Evolutionary conservation across 2,888 invertebrate species (phyloP).

Genomic region (Noctuana brunneofusca): DNA sequence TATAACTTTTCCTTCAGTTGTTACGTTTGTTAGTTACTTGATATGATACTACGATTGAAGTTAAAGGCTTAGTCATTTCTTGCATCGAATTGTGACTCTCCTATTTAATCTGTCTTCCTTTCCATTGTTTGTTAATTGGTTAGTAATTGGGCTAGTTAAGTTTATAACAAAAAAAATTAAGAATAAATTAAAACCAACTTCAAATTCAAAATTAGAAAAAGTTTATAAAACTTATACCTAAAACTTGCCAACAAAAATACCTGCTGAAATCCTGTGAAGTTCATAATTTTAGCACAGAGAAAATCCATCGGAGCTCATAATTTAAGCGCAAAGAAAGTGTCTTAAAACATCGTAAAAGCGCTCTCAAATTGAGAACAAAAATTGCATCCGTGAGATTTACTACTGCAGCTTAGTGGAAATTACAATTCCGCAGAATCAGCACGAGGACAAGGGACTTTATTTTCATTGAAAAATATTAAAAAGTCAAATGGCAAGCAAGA

Average conservation of each 20-base stretch:
- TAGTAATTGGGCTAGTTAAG: no score
- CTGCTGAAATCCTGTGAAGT: background rate
- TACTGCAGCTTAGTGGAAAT: slow-evolving; percentile 21
- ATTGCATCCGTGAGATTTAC: slow-evolving; percentile 27
- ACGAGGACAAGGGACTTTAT: slow-evolving; percentile 30
- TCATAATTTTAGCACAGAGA: slow-evolving; percentile 4
- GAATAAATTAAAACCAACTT: no score
- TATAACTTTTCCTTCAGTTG: no score
- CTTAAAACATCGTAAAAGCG: slow-evolving; percentile 9
- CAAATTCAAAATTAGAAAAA: no score
- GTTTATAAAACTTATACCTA: no score
- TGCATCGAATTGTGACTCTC: no score
- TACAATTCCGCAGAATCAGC: slow-evolving; percentile 33
- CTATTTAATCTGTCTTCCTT: no score
- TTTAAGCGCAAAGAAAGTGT: slow-evolving; percentile 5
- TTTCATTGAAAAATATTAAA: slow-evolving; percentile 53
- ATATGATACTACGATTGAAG: no score
- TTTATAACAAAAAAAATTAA: no score
- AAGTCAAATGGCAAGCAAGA: slow-evolving; percentile 58
- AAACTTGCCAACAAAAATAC: background rate
- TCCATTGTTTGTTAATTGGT: no score
- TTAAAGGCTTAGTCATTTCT: no score
- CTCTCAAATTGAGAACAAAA: slow-evolving; percentile 22
- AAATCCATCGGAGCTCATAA: slow-evolving; percentile 4
- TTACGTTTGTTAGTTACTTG: no score